phyloP scores from a whole-genome alignment of 2,888 invertebrate genomes.

The Drosophila peninsularis region DNA sequence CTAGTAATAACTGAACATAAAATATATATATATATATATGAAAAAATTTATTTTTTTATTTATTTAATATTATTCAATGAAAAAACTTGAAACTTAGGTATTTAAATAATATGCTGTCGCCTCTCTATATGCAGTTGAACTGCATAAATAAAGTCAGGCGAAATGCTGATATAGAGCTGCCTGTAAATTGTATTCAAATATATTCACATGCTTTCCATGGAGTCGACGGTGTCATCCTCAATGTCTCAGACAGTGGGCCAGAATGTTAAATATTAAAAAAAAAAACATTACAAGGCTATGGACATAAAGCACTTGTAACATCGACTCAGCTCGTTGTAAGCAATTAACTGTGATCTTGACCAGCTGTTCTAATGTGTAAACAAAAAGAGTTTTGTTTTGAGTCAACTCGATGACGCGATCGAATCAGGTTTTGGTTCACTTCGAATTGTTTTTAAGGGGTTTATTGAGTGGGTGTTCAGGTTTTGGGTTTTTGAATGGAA shows the following conservation, averaged over 20 bases:
- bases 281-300: neutral
- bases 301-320: constrained; percentile 1
- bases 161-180: neutral
- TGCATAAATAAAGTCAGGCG: neutral
- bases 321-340: constrained; percentile 10
- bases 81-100: too few species aligned
- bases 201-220: neutral
- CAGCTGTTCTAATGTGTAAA: constrained; percentile 19
- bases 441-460: constrained; percentile 31
- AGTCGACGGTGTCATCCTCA: neutral
- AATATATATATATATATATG: neutral
- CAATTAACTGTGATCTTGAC: neutral
- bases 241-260: neutral
- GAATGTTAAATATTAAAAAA: neutral
- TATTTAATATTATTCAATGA: neutral
- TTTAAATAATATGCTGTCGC: too few species aligned
- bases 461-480: constrained; percentile 25
- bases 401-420: constrained; percentile 12
- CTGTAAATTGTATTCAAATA: neutral
- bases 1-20: neutral
- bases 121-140: too few species aligned
- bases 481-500: constrained; percentile 10
- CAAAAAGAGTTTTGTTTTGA: constrained; percentile 10
- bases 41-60: neutral
- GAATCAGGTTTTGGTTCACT: constrained; percentile 9